Base-by-base conservation (phyloP, 2,113 vertebrate genomes). In the Notarius quadriscutis region DNA sequence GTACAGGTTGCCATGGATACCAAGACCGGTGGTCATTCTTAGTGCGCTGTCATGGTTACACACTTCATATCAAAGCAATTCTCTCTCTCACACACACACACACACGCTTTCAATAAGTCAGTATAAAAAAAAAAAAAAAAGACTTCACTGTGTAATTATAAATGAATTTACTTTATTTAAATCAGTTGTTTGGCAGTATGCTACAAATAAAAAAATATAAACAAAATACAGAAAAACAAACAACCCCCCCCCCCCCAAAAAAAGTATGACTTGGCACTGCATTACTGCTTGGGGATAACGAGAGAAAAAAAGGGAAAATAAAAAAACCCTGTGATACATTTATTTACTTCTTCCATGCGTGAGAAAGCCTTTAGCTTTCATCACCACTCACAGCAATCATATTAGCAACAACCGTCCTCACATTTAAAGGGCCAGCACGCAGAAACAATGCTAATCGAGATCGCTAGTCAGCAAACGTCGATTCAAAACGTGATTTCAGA, bases 261-360 rank as follows among this genome's bases (percentile, higher is more conserved):
- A 94, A 94, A 91, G 92, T 94, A 95, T 89, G 72, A 93, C 94
- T 95, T 96, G 96, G 96, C 95, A 96, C 95, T 91, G 92, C 84
- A 90, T 94, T 92, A 94, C 89, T 75, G 74, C 87, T 90, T 79
- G 90, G 89, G 89, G 87, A 81, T 63, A 83, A 25, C 18, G 12
- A 25, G 41, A 41, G 3, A 72, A 41, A 8, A 72, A 22, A 84
- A 57, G 34, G 34, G 34, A 41, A 41, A 41, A 41, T 2, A 72
- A 17, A 51, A 9, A 84, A 65, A 67, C 9, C 63, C 65, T 27
- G 41, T 0, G 12, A 30, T 62, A 20, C 25, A 27, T 67, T 27
- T 34, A 18, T 77, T 25, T 51, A 62, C 65, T 69, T 25, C 2
- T 58, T 82, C 60, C n/a, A 60, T 48, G 79, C 88, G 58, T 67